Conservation (phyloP, 2,888 invertebrate genomes). For the Glyphotaelius pellucidus region DNA sequence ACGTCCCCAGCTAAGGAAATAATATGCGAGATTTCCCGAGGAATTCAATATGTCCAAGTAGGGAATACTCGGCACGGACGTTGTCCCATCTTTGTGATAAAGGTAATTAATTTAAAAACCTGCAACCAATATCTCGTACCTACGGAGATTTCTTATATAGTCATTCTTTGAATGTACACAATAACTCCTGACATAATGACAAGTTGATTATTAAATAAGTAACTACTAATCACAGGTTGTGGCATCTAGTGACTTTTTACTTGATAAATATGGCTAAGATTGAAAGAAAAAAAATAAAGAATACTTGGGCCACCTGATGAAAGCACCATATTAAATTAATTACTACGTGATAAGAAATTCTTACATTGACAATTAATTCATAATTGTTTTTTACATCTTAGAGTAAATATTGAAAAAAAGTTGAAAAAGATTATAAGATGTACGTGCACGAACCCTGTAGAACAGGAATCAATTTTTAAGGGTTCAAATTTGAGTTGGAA, state of each 20-base stretch:
- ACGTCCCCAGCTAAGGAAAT: constrained; percentile 41
- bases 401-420: background rate
- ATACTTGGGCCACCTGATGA: background rate
- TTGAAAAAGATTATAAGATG: background rate
- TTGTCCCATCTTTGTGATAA: constrained; percentile 23
- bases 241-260: background rate
- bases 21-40: constrained; percentile 37
- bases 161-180: background rate
- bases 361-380: background rate
- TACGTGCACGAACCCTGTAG: too few relatives aligned
- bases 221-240: background rate
- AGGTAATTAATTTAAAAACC: constrained; percentile 21
- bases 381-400: background rate
- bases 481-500: too few relatives aligned
- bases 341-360: background rate
- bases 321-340: background rate
- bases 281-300: background rate
- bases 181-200: background rate
- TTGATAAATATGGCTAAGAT: background rate
- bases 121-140: background rate
- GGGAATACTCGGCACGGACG: constrained; percentile 30
- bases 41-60: constrained; percentile 48
- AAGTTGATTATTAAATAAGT: background rate
- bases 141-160: background rate
- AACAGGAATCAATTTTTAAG: too few relatives aligned